These are phyloP conservation scores for Dilophus febrilis DNA, from an alignment of 2,888 invertebrate genomes.

Conservation along the genomic window DNA sequence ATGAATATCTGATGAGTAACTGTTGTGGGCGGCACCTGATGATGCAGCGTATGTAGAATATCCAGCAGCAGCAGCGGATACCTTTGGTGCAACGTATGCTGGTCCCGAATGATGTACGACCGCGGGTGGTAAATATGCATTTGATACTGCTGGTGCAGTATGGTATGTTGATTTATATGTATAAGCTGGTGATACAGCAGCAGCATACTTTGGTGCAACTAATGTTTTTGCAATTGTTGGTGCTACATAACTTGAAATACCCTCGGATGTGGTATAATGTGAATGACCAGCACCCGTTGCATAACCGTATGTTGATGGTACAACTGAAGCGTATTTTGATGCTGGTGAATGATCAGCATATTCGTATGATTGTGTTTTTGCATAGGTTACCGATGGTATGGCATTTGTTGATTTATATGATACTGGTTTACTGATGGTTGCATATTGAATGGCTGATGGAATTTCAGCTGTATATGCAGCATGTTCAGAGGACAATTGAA, in stretches of 20 bases:
- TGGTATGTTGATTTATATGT: conserved; percentile 10
- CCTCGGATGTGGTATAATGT: conserved; percentile 16
- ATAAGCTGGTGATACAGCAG: no score
- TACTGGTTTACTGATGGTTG: conserved; percentile 22
- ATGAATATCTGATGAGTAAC: conserved; percentile 2
- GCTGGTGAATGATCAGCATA: conserved; percentile 27
- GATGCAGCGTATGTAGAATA: no score
- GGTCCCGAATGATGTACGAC: conserved; percentile 9
- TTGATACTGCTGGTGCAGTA: neutral
- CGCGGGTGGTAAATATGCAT: no score
- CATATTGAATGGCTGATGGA: conserved; percentile 28
- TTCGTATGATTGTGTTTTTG: conserved; percentile 19
- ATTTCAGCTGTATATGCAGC: conserved; percentile 19
- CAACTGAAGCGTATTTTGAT: conserved; percentile 26
- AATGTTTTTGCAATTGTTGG: conserved; percentile 7
- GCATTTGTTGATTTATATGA: conserved; percentile 13
- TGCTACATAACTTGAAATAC: conserved; percentile 20
- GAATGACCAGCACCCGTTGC: conserved; percentile 37
- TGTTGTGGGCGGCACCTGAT: no score
- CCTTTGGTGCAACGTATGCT: conserved; percentile 11
- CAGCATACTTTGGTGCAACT: conserved; percentile 7
- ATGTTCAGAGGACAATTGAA: conserved; percentile 33
- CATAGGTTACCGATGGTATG: conserved; percentile 24
- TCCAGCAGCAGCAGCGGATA: conserved; percentile 5
- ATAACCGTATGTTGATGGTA: conserved; percentile 36